These are phyloP conservation scores for Burhinus bistriatus DNA, from an alignment of 2,113 vertebrate genomes.

Conservation along the genomic window DNA sequence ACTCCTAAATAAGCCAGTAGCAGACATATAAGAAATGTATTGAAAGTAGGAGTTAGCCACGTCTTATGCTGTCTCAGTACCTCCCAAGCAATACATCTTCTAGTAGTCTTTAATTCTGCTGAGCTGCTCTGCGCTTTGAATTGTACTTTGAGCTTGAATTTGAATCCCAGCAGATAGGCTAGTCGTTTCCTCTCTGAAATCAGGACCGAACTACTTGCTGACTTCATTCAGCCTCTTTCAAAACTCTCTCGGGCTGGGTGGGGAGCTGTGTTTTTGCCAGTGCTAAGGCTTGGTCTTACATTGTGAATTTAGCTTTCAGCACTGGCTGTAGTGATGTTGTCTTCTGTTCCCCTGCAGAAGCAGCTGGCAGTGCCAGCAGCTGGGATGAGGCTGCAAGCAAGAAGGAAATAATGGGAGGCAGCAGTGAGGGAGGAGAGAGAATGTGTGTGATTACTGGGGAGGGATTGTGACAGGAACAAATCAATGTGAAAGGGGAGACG, in stretches of 20 bases:
- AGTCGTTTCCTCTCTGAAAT: not conserved
- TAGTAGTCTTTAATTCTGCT: not conserved
- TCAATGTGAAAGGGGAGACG: not conserved
- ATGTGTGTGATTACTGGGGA: not conserved
- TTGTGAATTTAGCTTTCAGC: not conserved
- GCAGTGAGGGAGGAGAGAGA: not conserved
- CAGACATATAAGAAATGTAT: not conserved
- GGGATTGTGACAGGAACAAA: not conserved
- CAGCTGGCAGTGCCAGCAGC: not conserved
- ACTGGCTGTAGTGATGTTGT: not conserved
- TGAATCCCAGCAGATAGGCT: not conserved
- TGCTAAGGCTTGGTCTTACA: not conserved
- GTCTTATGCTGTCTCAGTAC: not conserved
- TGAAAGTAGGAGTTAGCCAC: not conserved
- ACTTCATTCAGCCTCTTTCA: constrained; percentile 5
- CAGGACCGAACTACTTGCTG: not conserved
- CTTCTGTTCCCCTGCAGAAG: not conserved
- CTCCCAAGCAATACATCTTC: not conserved
- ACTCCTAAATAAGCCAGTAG: not conserved
- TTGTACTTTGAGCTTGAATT: not conserved
- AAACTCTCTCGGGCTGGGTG: not conserved
- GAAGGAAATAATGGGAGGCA: not conserved
- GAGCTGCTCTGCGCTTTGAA: not conserved
- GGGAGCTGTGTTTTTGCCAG: not conserved
- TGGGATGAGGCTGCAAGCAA: not conserved